Percentiles rank a stretch among this genome's conserved stretches.
Conservation (phyloP, 2,113 vertebrate species). For the Nanorana parkeri region DNA sequence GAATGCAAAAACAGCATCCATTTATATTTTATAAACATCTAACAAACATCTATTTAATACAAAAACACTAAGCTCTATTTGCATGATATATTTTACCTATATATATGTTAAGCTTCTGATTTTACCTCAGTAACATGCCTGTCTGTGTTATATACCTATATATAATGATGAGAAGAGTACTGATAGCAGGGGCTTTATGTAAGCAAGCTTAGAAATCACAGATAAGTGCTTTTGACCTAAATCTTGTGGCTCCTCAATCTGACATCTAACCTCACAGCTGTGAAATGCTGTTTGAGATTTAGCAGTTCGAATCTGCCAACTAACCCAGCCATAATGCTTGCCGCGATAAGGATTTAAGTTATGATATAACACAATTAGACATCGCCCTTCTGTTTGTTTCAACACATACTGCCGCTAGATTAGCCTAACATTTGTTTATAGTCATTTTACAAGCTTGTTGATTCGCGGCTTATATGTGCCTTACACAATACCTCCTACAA, state of each 20-base stretch:
- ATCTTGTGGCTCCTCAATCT: slow-evolving; percentile 77
- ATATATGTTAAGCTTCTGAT: too few species aligned
- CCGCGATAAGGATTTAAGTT: slow-evolving; percentile 78
- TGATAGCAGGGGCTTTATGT: slow-evolving; percentile 77
- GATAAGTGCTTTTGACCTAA: slow-evolving; percentile 83
- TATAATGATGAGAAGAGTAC: slow-evolving; percentile 71
- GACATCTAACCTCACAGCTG: slow-evolving; percentile 77
- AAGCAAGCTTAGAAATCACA: slow-evolving; percentile 82
- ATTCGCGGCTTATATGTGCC: slow-evolving; percentile 62
- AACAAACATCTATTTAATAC: too few species aligned
- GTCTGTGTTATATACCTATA: slow-evolving; percentile 65
- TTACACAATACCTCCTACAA: slow-evolving; percentile 67
- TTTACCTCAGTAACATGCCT: slow-evolving; percentile 37
- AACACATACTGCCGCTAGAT: slow-evolving; percentile 69
- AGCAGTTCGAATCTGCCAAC: slow-evolving; percentile 77
- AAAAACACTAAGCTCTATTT: too few species aligned
- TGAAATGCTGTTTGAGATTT: slow-evolving; percentile 79
- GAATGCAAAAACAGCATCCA: too few species aligned
- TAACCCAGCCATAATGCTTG: slow-evolving; percentile 78
- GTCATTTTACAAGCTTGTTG: slow-evolving; percentile 69
- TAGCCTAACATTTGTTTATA: slow-evolving; percentile 66
- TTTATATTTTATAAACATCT: too few species aligned
- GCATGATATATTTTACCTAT: too few species aligned
- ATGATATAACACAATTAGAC: slow-evolving; percentile 82
- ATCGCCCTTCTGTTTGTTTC: slow-evolving; percentile 76